A percentile compares a stretch with the other conserved stretches of the same genome.
Evolutionary conservation across 2,113 vertebrate genomes (phyloP).

Genomic region (Oplegnathus fasciatus): DNA sequence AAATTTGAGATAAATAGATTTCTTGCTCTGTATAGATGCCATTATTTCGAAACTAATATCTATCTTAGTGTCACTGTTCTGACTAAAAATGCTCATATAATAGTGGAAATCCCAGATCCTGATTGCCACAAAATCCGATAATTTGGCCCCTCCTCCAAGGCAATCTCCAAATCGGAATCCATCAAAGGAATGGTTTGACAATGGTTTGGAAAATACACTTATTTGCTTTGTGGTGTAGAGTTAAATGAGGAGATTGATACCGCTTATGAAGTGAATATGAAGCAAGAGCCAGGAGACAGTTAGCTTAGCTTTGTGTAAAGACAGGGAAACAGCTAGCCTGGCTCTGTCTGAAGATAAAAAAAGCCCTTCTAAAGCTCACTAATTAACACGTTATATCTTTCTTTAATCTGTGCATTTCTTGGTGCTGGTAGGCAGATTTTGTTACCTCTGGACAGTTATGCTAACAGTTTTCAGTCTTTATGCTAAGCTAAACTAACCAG

Average conservation of each 20-base stretch:
- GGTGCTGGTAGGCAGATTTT: background rate
- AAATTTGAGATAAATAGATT: background rate
- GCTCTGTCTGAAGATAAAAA: background rate
- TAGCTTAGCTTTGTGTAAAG: background rate
- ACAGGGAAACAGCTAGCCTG: background rate
- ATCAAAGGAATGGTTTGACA: background rate
- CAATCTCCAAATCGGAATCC: background rate
- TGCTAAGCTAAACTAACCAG: background rate
- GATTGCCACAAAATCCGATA: background rate
- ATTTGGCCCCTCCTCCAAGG: background rate
- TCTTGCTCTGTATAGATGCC: background rate
- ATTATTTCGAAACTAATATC: background rate
- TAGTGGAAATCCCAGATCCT: slow-evolving; percentile 33
- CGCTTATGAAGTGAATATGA: background rate
- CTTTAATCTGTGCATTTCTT: background rate
- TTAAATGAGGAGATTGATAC: background rate
- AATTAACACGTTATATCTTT: background rate
- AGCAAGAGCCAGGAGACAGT: background rate
- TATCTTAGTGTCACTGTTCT: background rate
- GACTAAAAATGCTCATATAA: background rate
- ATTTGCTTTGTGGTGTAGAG: background rate
- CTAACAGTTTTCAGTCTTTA: background rate
- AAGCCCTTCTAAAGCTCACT: background rate
- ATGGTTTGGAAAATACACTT: background rate
- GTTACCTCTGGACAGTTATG: background rate